phyloP scores from a whole-genome alignment of 2,797 vertebrate species.

The Hozukius guyotensis region DNA sequence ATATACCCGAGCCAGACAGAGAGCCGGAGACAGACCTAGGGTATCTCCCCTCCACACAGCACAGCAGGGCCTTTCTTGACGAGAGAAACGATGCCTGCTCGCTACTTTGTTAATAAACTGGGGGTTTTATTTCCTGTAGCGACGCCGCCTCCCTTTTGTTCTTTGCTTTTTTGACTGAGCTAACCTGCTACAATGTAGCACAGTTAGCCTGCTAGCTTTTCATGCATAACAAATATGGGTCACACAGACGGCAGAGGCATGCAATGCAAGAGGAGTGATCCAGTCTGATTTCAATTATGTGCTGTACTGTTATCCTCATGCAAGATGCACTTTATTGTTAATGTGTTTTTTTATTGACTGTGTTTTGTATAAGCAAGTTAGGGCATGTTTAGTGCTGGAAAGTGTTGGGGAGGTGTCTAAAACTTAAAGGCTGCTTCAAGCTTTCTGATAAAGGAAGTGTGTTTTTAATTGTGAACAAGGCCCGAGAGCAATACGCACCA shows the following conservation, averaged over 20 bases:
- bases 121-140: not conserved
- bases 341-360: not conserved
- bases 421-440: slow-evolving; percentile 26
- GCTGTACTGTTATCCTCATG: not conserved
- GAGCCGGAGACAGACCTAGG: slow-evolving; percentile 29
- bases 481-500: not conserved
- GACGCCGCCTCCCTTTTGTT: slow-evolving; percentile 67
- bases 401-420: slow-evolving; percentile 15
- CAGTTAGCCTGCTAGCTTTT: slow-evolving; percentile 68
- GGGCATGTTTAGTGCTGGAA: not conserved
- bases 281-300: slow-evolving; percentile 13
- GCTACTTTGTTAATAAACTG: slow-evolving; percentile 24
- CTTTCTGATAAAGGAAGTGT: not conserved
- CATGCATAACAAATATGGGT: slow-evolving; percentile 69
- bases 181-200: slow-evolving; percentile 67
- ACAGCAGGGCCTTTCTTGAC: slow-evolving; percentile 9
- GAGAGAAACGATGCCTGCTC: not conserved
- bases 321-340: not conserved
- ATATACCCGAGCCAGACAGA: slow-evolving; percentile 38
- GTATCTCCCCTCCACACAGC: slow-evolving; percentile 1
- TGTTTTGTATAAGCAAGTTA: not conserved
- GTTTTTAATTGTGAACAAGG: not conserved
- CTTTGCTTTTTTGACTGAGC: slow-evolving; percentile 48
- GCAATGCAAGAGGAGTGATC: slow-evolving; percentile 15
- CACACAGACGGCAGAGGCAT: slow-evolving; percentile 58